Conservation (phyloP, 35 echinoderm and acorn worm species). For the Apostichopus parvimensis region DNA sequence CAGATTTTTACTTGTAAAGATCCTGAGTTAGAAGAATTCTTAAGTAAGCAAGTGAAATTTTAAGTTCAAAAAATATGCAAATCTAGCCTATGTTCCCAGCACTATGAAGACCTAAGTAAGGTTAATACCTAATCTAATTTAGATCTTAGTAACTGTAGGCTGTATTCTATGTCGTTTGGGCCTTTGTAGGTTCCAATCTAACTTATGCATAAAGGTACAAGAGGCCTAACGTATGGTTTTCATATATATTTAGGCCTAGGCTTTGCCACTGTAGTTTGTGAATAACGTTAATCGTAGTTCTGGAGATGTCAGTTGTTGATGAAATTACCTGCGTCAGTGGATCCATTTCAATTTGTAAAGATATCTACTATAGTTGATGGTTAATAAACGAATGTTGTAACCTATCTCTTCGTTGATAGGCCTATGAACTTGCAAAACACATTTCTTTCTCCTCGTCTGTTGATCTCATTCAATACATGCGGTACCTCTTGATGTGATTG, state of each 20-base stretch:
- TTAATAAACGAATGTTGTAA: not conserved
- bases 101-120: no score
- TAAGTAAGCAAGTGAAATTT: no score
- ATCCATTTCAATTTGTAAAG: not conserved
- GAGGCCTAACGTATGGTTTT: not conserved
- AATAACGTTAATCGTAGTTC: not conserved
- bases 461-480: no score
- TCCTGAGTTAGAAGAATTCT: no score
- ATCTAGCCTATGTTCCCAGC: no score
- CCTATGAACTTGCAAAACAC: not conserved
- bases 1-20: no score
- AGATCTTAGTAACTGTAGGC: not conserved
- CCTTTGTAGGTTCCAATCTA: not conserved
- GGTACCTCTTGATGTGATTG: no score
- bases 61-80: no score
- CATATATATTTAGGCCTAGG: not conserved
- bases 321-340: not conserved
- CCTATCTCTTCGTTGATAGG: not conserved
- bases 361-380: not conserved
- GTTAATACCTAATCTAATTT: not conserved
- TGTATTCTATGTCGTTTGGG: not conserved
- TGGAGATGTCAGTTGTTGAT: no score
- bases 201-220: not conserved
- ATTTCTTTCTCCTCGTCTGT: no score
- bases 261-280: not conserved